Base-by-base conservation (phyloP, 2,797 vertebrate species). In the Characodon lateralis region DNA sequence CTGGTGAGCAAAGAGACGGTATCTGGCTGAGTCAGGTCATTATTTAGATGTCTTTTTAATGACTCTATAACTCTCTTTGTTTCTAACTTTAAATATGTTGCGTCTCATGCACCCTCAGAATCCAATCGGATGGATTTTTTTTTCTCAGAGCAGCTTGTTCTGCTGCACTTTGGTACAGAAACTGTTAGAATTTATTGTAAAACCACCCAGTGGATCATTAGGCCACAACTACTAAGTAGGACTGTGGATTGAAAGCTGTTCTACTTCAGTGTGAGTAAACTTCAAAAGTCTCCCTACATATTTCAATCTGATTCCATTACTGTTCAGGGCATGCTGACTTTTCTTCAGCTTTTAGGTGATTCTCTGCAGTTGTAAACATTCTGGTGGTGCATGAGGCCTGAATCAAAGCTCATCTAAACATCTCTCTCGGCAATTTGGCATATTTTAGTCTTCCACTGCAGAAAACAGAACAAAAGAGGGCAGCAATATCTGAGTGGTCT, bases 21-120 rank as follows among this genome's bases (percentile, higher is more conserved):
- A 76, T 84, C 77, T 85, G 82, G 74, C 83, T 83, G 88, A 81
- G 80, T 74, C 31, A 1, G 56, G 77, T 87, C 85, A 83, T 90
- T 90, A 87, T 89, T 89, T 81, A 85, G 75, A 90, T 86, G 80
- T 88, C 71, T 91, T 87, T 90, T 86, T 89, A 91, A 87, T 92
- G 81, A 78, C 75, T 82, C n/a, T 73, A 50, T 48, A 79, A 80
- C 71, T 80, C 35, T 58, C 68, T 80, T 51, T 74, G 69, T 73
- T 79, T 81, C 75, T 61, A 70, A 75, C 73, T 84, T 14, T 73
- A 68, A 78, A 76, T 59, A 71, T 76, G 50, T 63, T 77, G 7
- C 6, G 43, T 78, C 48, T 78, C 28, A 79, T 71, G 28, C 18
- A 16, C 51, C 24, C 59, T 50, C 65, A 43, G 50, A 77, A 72